Conservation (phyloP, 1,140 invertebrate genomes). For the Bombyx mandarina region DNA sequence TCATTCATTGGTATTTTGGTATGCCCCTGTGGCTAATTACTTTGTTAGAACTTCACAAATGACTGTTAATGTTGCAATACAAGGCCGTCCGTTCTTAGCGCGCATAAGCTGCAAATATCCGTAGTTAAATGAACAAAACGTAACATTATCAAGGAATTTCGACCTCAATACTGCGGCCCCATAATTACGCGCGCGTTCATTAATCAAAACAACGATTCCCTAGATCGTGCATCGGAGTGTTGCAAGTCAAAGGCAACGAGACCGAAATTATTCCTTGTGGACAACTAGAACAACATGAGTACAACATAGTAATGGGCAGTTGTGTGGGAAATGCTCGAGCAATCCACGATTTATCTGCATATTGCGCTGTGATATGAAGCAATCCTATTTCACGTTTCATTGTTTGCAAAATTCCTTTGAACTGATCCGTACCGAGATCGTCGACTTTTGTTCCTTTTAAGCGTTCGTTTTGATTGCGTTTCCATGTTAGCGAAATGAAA, state of each 20-base stretch:
- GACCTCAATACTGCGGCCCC: slow-evolving; percentile 20
- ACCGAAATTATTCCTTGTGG: slow-evolving; percentile 19
- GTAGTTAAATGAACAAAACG: neutral
- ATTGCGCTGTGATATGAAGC: slow-evolving; percentile 30
- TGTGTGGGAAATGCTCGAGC: slow-evolving; percentile 38
- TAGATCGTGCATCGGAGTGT: slow-evolving; percentile 22
- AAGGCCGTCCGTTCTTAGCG: too few species aligned
- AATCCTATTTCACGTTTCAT: slow-evolving; percentile 18
- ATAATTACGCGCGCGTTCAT: slow-evolving; percentile 15
- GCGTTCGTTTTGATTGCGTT: slow-evolving; percentile 27
- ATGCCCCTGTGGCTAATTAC: too few species aligned
- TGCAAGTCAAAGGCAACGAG: slow-evolving; percentile 17
- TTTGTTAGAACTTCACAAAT: too few species aligned
- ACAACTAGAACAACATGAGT: slow-evolving; percentile 22
- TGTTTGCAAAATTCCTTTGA: slow-evolving; percentile 8
- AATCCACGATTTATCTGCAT: slow-evolving; percentile 20
- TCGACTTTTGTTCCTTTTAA: slow-evolving; percentile 19
- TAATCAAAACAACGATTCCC: slow-evolving; percentile 26
- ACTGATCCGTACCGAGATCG: slow-evolving; percentile 5
- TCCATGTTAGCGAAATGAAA: slow-evolving; percentile 31
- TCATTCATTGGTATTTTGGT: too few species aligned
- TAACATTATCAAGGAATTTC: slow-evolving; percentile 25
- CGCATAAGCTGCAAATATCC: too few species aligned
- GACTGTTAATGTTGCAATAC: too few species aligned
- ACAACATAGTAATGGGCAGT: slow-evolving; percentile 26